Percentiles rank a stretch among this genome's conserved stretches.
These are phyloP conservation scores for Argyra leucocephala DNA, from an alignment of 2,888 invertebrate genomes.

Conservation along the genomic window DNA sequence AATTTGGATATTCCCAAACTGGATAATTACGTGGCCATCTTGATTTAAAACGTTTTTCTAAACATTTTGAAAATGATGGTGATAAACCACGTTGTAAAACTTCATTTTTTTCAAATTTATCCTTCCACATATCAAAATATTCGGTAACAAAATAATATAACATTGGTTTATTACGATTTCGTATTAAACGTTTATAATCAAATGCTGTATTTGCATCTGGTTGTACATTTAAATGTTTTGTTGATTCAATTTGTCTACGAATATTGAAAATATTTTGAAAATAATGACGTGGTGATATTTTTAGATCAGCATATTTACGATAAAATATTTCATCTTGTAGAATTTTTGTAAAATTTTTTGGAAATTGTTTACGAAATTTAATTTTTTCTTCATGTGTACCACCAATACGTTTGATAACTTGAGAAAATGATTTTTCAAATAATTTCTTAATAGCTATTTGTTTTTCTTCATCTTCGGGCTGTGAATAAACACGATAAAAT, in stretches of 20 bases:
- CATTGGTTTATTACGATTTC: constrained; percentile 11
- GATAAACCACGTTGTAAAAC: constrained; percentile 4
- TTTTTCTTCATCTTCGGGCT: constrained; percentile 10
- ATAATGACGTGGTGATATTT: background rate
- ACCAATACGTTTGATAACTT: constrained; percentile 1
- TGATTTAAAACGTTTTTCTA: constrained; percentile 2
- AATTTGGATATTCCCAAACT: constrained; percentile 11
- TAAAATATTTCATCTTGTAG: constrained; percentile 5
- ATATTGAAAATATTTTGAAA: constrained; percentile 11
- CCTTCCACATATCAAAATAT: constrained; percentile 12
- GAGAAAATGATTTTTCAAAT: constrained; percentile 10
- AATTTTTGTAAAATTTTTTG: constrained; percentile 10
- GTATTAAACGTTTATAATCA: constrained; percentile 11
- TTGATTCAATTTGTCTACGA: constrained; percentile 1
- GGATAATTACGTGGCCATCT: constrained; percentile 10
- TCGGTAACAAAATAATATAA: constrained; percentile 11
- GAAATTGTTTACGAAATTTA: constrained; percentile 12
- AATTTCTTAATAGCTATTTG: background rate
- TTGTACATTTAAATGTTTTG: constrained; percentile 8
- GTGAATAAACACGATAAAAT: constrained; percentile 9
- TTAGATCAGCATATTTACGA: constrained; percentile 5
- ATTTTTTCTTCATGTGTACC: constrained; percentile 10
- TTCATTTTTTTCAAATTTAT: constrained; percentile 12
- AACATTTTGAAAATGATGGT: constrained; percentile 9
- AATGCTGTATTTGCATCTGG: background rate